These are phyloP conservation scores for Cryptomyrus ogoouensis DNA, from an alignment of 2,113 vertebrate genomes.

Conservation along the genomic window DNA sequence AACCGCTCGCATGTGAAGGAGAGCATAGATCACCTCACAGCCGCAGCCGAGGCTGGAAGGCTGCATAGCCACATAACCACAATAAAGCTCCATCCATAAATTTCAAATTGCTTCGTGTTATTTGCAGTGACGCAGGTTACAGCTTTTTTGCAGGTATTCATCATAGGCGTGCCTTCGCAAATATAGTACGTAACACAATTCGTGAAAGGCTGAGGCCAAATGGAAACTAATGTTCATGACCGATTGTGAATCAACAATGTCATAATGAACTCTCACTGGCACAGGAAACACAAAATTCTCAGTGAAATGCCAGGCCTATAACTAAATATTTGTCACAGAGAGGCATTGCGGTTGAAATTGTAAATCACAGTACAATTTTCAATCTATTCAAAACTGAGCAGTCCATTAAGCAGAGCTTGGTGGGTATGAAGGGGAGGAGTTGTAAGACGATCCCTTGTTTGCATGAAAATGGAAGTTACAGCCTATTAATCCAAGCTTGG, in stretches of 20 bases:
- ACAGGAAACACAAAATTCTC: not conserved
- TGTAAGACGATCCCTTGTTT: not conserved
- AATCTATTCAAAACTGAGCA: not conserved
- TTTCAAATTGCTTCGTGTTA: not conserved
- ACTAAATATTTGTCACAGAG: not conserved
- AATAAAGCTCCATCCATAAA: not conserved
- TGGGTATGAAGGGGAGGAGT: not conserved
- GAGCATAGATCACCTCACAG: not conserved
- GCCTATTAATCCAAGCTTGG: not conserved
- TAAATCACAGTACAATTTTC: not conserved
- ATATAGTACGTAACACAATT: not conserved
- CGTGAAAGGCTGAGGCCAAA: not conserved
- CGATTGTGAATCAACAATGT: not conserved
- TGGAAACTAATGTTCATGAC: not conserved
- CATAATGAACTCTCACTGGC: not conserved
- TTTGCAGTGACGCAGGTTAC: not conserved
- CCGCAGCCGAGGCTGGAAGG: not conserved
- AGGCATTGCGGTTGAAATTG: not conserved
- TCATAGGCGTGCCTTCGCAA: not conserved
- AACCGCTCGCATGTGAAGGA: not conserved
- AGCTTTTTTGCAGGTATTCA: not conserved
- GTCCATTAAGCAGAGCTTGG: not conserved
- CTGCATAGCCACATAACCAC: not conserved
- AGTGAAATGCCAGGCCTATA: not conserved
- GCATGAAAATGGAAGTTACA: not conserved